Evolutionary conservation across 2,888 invertebrate species (phyloP).

Genomic region (Phortica okadai): DNA sequence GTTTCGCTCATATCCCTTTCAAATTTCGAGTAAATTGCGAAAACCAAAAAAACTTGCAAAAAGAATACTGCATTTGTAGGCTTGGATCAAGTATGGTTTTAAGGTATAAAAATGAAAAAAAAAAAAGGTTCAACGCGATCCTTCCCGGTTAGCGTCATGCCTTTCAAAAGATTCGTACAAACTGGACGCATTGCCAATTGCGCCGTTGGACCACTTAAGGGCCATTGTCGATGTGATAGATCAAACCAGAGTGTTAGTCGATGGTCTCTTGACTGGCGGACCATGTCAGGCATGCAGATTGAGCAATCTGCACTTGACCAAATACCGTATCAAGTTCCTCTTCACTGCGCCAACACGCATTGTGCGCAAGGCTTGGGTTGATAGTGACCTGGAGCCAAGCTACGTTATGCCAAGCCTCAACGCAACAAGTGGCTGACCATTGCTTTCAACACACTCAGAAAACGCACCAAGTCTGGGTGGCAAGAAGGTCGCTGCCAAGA

Average conservation of each 20-base stretch:
- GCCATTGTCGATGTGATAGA: slow-evolving; percentile 98
- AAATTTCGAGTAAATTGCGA: no score
- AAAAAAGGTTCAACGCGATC: no score
- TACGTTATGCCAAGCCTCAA: slow-evolving; percentile 91
- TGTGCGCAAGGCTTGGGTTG: slow-evolving; percentile 94
- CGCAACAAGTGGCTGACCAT: slow-evolving; percentile 88
- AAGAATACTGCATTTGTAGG: no score
- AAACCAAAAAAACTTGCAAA: no score
- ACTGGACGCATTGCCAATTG: slow-evolving; percentile 98
- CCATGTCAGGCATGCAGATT: slow-evolving; percentile 88
- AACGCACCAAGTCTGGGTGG: slow-evolving; percentile 80
- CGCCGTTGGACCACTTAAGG: slow-evolving; percentile 91
- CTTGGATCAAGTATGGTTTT: no score
- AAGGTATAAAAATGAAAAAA: no score
- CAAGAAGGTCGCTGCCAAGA: slow-evolving; percentile 75
- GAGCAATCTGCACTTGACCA: slow-evolving; percentile 94
- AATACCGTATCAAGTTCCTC: slow-evolving; percentile 90
- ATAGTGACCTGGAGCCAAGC: slow-evolving; percentile 90
- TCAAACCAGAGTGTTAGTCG: slow-evolving; percentile 94
- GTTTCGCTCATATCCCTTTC: no score
- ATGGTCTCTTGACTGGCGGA: slow-evolving; percentile 93
- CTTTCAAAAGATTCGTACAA: slow-evolving; percentile 95
- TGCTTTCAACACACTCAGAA: slow-evolving; percentile 85
- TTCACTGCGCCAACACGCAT: slow-evolving; percentile 90
- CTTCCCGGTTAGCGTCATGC: slow-evolving; percentile 81